Base-by-base conservation (phyloP, 2,888 invertebrate genomes). In the Zygaena filipendulae region DNA sequence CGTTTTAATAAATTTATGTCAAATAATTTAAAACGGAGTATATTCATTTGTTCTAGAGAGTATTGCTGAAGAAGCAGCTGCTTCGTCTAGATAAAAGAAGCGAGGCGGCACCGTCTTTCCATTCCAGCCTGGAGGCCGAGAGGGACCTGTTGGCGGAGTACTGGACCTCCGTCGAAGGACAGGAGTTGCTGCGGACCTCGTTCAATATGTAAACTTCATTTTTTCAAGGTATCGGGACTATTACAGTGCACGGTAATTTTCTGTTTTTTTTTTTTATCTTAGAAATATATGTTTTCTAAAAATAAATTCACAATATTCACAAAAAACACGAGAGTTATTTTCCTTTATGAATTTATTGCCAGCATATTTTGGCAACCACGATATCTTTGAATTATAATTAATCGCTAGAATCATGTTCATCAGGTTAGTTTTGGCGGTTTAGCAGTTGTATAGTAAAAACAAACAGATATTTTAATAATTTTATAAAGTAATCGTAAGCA, bases 111-210 rank as follows among this genome's bases (percentile, higher is more conserved):
- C 38, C 81, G 75, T 53, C 84, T 82, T 59, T 77, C 84, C 84
- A 85, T 42, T 68, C 82, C 13, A 80, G 84, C 25, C 69, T 91
- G 47, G 86, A 87, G 39, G 79, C 82, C 3, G 91, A 91, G 61
- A 82, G 84, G 31, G 84, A 85, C 45, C 64, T 88, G 14, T 75
- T 92, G 33, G 70, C 86, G 3, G 83, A 89, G 39, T 87, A 88
- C 49, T 93, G 92, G 92, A 82, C 83, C 36, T 87, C 88, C 2
- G 52, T 72, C 0, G 89, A 90, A 47, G 91, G 90, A 43, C 90
- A 89, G 55, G 80, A 63, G 28, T 33, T 57, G 23, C 38, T 74
- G 13, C 57, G 63, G 28, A 52, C 59, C 3, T 32, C 44, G 5
- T 37, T 43, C 12, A 40, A 43, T 16, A 7, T 16, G 16, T 16